Evolutionary conservation across 2,797 vertebrate species (phyloP).

Genomic region (Premnoplex brunnescens): DNA sequence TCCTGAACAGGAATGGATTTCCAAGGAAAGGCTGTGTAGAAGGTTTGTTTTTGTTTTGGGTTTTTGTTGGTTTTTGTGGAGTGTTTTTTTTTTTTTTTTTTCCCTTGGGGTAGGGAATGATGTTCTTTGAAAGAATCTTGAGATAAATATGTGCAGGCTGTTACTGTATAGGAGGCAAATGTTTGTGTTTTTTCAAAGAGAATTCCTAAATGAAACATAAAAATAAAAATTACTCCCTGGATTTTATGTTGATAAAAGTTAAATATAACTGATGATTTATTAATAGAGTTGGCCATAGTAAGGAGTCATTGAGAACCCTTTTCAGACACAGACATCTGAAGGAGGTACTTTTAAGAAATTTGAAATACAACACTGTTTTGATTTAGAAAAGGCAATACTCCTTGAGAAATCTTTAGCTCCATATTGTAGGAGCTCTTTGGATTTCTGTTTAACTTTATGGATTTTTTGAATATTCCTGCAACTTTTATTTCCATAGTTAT

Average conservation of each 20-base stretch:
- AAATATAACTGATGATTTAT: background rate
- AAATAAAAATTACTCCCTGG: background rate
- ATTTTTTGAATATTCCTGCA: background rate
- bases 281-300: background rate
- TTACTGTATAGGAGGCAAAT: background rate
- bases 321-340: background rate
- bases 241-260: background rate
- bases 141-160: background rate
- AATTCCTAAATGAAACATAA: background rate
- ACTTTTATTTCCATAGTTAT: background rate
- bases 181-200: background rate
- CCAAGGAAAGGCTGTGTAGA: background rate
- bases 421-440: background rate
- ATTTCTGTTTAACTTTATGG: background rate
- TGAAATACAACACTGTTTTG: background rate
- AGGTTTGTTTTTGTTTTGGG: too few relatives aligned
- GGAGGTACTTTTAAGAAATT: background rate
- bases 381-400: background rate
- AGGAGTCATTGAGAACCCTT: background rate
- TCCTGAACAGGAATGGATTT: background rate
- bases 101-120: accelerated
- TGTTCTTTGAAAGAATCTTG: background rate
- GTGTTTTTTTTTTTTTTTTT: too few relatives aligned
- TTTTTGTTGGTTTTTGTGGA: too few relatives aligned
- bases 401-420: background rate